Base-by-base conservation (phyloP, 2,888 invertebrate species). In the Peribatodes rhomboidaria region DNA sequence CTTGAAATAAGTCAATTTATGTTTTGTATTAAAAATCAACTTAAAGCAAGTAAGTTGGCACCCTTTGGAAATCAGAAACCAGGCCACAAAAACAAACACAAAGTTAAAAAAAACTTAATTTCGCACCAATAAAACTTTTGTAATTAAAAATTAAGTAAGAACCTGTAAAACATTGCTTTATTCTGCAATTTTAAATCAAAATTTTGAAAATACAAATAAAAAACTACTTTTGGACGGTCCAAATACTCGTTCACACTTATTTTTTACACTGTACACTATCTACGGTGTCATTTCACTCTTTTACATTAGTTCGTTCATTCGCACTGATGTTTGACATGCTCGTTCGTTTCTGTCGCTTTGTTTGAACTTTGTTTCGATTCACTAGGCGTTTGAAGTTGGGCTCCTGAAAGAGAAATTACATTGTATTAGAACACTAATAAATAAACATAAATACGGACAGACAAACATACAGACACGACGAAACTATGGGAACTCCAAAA, bases 311-410 rank as follows among this genome's bases (percentile, higher is more conserved):
- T 70, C n/a, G 65, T 72, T 81, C 76, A 82, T 61, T 81, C 81
- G 58, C 82, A 84, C 58, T 81, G 60, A 66, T 82, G 74, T 76
- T 81, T 81, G 7, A 71, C 67, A 49, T 83, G 82, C 74, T 87
- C 86, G 73, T 77, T 78, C 2, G 82, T 81, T 52, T 87, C 88
- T 11, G 83, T 81, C 0, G 84, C 72, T 78, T 87, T 88, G 42
- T 81, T 73, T 50, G 77, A 82, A 81, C 80, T 78, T 22, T 70
- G 73, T 73, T 85, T 88, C 33, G 68, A 65, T 18, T 88, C 88
- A 75, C 74, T 76, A 4, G 73, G 65, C 55, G 76, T 71, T 61
- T 79, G 85, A 16, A 76, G 78, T 54, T 82, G 73, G 11, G 84
- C 83, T 47, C 82, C 88, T 88, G 82, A 6, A 69, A 78, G 67